Base-by-base conservation (phyloP, 2,797 vertebrate species). In the Eremophila alpestris region DNA sequence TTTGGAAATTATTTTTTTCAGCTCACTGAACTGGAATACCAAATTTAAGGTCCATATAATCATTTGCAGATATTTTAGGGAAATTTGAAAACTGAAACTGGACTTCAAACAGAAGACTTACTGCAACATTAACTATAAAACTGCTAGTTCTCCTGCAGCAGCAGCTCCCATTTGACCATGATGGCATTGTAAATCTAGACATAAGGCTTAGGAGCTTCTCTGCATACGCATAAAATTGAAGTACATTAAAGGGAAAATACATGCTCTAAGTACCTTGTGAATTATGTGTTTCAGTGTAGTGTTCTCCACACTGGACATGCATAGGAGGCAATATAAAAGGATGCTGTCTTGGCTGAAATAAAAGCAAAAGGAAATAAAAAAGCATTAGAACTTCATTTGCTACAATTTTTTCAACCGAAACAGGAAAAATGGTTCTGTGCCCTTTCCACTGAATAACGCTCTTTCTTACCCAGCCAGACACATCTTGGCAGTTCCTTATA, bases 271-370 rank as follows among this genome's bases (percentile, higher is more conserved):
- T 98, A 99, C 99, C 99, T 99, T 99, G 99, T n/a, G 99, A 99
- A 93, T 99, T 99, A 96, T 99, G 99, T 10, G 98, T 99, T 97
- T 99, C 99, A 85, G 98, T 98, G 95, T 98, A 99, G 96, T 99
- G 99, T 78, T 99, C 99, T 34, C 98, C 98, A 68, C 99, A 99
- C 96, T 99, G 99, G 89, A 99, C 97, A 51, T 99, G 99, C 98
- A 98, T 98, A 14, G 99, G 98, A 91, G 99, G 98, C 97, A 99
- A 97, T 97, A 99, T 99, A 96, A 98, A 99, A 56, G 99, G 98
- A 96, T 98, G 99, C 17, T 99, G 99, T 85, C 99, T 97, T 23
- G 98, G 98, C 99, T 99, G 97, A 86, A 97, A 97, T 64, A 49
- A 92, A 96, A 97, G 45, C 95, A 95, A 74, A 87, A 80, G 55